Conservation (phyloP, 2,113 vertebrate species). For the Mus musculus region GRCm39 chr14:104615501-104616000, state of each 20-base stretch:
- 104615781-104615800: neutral
- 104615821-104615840: neutral
- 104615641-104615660: too few species aligned
- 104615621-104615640: too few species aligned
- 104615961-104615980: neutral
- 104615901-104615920: neutral
- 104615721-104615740: neutral
- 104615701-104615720: neutral
- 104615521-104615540: neutral
- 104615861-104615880: neutral
- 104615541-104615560: neutral
- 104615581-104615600: neutral
- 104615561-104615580: neutral
- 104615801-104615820: conserved; percentile 12
- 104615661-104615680: too few species aligned
- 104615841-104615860: neutral
- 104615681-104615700: too few species aligned
- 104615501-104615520: neutral
- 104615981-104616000: neutral
- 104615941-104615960: neutral
- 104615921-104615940: neutral
- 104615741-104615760: neutral
- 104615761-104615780: neutral
- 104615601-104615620: too few species aligned
- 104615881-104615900: neutral